Conservation (phyloP, 2,888 invertebrate species). For the Mayetiola destructor region DNA sequence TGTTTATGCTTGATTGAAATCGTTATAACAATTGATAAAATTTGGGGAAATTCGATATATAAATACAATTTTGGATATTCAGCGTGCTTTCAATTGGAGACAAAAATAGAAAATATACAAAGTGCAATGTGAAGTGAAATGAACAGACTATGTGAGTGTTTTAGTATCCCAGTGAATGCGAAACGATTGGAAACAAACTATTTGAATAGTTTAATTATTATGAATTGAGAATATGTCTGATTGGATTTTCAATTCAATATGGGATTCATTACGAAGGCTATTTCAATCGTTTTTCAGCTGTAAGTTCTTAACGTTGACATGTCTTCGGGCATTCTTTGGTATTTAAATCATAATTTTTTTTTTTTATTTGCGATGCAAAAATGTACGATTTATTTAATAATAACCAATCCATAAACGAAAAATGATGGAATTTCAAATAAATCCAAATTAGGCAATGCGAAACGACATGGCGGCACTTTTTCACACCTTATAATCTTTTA, state of each 20-base stretch:
- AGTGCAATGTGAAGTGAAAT: no score
- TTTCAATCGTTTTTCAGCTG: slow-evolving; percentile 68
- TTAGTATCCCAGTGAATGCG: no score
- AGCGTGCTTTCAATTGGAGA: no score
- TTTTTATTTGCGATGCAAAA: background rate
- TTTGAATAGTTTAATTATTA: no score
- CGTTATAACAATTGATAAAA: no score
- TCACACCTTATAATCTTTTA: background rate
- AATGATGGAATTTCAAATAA: background rate
- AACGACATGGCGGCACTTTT: slow-evolving; percentile 1
- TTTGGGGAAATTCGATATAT: no score
- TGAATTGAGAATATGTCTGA: background rate
- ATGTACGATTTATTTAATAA: background rate
- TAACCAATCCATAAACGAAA: background rate
- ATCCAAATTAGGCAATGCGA: background rate
- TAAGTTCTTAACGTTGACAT: slow-evolving; percentile 39
- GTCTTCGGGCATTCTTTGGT: background rate
- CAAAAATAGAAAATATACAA: no score
- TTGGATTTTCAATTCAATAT: slow-evolving; percentile 30
- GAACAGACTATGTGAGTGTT: no score
- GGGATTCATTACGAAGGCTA: slow-evolving; percentile 64
- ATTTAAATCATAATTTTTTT: background rate
- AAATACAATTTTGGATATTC: no score
- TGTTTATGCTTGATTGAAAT: no score
- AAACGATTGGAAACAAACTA: no score